A percentile compares a stretch with the other conserved stretches of the same genome.
These are phyloP conservation scores for Babylonia areolata DNA, from an alignment of 1,140 invertebrate genomes.

Conservation along the genomic window DNA sequence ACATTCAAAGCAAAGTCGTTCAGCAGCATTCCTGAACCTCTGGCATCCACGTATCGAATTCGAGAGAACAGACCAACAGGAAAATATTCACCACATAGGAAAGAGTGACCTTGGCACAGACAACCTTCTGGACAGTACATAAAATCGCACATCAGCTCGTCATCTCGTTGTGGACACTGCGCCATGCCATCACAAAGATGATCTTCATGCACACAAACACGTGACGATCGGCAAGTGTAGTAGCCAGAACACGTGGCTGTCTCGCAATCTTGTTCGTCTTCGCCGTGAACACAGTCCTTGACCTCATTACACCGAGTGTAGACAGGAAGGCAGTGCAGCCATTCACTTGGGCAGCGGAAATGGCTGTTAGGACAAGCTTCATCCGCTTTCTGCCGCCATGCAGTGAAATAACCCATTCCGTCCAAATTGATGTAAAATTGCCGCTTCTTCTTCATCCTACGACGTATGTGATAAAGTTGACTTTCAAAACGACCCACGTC, in stretches of 20 bases:
- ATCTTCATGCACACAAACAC: neutral
- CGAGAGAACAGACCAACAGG: neutral
- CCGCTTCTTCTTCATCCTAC: neutral
- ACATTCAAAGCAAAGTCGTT: neutral
- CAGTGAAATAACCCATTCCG: neutral
- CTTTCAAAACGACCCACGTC: too few species aligned
- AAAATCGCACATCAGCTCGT: neutral
- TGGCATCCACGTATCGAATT: neutral
- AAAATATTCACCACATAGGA: neutral
- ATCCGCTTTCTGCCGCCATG: neutral
- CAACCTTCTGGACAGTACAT: neutral
- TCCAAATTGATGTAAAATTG: neutral
- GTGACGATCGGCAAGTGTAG: neutral
- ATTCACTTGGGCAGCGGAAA: slow-evolving; percentile 3
- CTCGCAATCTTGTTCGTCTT: neutral
- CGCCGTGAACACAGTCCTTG: neutral
- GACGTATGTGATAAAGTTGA: too few species aligned
- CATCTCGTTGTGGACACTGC: neutral
- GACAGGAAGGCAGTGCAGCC: neutral
- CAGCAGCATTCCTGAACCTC: neutral
- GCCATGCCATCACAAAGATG: neutral
- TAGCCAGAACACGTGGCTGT: neutral
- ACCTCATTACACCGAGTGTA: neutral
- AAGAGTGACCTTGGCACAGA: neutral
- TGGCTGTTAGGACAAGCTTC: slow-evolving; percentile 2